These are phyloP conservation scores for Hippoglossus stenolepis DNA, from an alignment of 2,113 vertebrate species.

Conservation along the genomic window DNA sequence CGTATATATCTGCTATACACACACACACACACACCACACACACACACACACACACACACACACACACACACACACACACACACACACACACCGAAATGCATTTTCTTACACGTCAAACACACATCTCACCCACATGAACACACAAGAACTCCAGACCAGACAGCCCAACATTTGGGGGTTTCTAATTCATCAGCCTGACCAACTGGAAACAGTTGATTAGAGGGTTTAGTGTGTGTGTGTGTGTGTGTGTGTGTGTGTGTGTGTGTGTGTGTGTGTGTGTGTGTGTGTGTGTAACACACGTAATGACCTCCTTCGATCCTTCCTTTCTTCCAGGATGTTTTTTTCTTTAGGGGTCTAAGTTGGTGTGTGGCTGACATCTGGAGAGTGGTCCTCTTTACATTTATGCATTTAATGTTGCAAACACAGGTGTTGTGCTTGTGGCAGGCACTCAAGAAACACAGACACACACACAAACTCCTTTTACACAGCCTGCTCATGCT, in stretches of 20 bases:
- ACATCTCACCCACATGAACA: conserved; percentile 41
- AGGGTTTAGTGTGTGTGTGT: conserved; percentile 27
- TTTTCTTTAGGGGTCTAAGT: too few species aligned
- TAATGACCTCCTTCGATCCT: too few species aligned
- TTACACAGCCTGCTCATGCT: too few species aligned
- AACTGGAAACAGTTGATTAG: conserved; percentile 69
- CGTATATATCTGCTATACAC: conserved; percentile 17
- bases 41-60: not conserved
- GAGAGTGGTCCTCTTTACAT: too few species aligned
- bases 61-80: conserved; percentile 1
- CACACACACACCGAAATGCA: not conserved
- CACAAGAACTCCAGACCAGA: conserved; percentile 34
- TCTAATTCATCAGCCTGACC: conserved; percentile 64
- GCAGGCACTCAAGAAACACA: too few species aligned
- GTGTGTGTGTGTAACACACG: too few species aligned
- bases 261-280: not conserved
- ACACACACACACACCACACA: conserved; percentile 7
- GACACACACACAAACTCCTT: too few species aligned
- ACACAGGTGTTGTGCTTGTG: too few species aligned
- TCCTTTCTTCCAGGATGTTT: too few species aligned
- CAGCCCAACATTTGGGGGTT: conserved; percentile 48
- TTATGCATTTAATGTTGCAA: too few species aligned
- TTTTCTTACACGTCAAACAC: conserved; percentile 28
- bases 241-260: conserved; percentile 13
- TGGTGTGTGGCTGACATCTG: not conserved